These are phyloP conservation scores for Drosophila neotestacea DNA, from an alignment of 2,888 invertebrate genomes.

Conservation along the genomic window DNA sequence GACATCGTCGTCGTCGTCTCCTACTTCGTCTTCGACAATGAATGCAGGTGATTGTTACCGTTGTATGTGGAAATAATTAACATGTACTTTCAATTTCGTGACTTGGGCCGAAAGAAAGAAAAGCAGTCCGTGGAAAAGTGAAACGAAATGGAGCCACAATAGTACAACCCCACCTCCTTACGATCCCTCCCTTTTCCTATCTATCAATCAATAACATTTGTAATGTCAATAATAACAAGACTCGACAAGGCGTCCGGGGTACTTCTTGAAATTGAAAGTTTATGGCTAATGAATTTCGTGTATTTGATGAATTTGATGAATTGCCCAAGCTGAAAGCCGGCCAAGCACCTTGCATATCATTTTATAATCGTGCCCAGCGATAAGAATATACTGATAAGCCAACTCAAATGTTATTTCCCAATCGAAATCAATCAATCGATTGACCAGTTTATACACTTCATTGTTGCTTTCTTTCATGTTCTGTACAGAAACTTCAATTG, in stretches of 20 bases:
- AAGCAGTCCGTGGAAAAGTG: constrained; percentile 51
- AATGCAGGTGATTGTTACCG: constrained; percentile 74
- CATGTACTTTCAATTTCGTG: constrained; percentile 81
- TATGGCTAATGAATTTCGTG: constrained; percentile 65
- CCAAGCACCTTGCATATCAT: constrained; percentile 69
- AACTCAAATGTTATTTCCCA: constrained; percentile 25
- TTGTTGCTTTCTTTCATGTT: not conserved
- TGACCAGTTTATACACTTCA: constrained; percentile 29
- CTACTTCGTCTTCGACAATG: constrained; percentile 32
- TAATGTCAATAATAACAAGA: constrained; percentile 80
- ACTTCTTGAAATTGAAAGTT: constrained; percentile 60
- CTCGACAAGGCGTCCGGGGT: constrained; percentile 35
- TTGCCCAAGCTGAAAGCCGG: constrained; percentile 52
- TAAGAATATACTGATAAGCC: constrained; percentile 51
- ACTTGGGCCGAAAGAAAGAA: constrained; percentile 46
- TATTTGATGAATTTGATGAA: constrained; percentile 68
- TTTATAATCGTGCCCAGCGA: constrained; percentile 36
- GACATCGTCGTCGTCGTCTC: constrained; percentile 8
- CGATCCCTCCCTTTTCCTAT: not conserved
- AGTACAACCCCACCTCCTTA: not conserved
- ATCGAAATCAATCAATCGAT: constrained; percentile 70
- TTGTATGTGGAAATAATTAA: constrained; percentile 77
- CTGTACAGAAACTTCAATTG: constrained; percentile 40
- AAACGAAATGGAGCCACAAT: constrained; percentile 51
- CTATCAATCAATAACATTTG: constrained; percentile 76